phyloP scores from a whole-genome alignment of 2,888 invertebrate species.

The Eurytoma californica region DNA sequence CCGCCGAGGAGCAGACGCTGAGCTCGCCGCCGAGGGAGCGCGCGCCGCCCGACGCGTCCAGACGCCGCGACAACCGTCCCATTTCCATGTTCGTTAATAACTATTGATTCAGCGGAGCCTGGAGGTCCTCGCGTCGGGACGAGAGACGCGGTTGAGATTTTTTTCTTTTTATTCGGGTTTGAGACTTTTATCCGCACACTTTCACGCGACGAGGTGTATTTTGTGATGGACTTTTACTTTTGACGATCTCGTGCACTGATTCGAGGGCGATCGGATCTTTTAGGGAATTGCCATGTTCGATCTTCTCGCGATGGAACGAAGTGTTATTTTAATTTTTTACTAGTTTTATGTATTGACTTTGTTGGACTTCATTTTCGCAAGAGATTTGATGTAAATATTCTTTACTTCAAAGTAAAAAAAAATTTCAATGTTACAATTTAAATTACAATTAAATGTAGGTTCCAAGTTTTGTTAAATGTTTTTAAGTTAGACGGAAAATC shows the following conservation, averaged over 20 bases:
- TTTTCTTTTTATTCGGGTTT: neutral
- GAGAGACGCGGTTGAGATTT: too few species aligned
- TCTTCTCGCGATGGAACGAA: too few species aligned
- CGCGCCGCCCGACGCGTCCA: neutral
- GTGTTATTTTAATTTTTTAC: too few species aligned
- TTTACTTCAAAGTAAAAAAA: neutral
- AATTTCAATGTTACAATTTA: neutral
- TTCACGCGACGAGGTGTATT: too few species aligned
- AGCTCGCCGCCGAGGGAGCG: constrained; percentile 49
- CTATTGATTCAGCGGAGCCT: constrained; percentile 54
- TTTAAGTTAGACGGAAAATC: too few species aligned
- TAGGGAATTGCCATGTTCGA: too few species aligned
- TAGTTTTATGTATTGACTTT: too few species aligned
- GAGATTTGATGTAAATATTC: neutral
- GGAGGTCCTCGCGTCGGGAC: neutral
- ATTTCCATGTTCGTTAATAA: constrained; percentile 69
- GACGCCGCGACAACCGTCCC: constrained; percentile 67
- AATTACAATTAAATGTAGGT: too few species aligned
- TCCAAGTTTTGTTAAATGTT: too few species aligned
- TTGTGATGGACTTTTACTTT: too few species aligned
- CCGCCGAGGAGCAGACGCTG: constrained; percentile 61
- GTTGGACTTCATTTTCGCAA: neutral
- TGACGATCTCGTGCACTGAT: too few species aligned
- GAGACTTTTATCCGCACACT: neutral
- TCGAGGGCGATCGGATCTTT: too few species aligned